Evolutionary conservation across 2,888 invertebrate species (phyloP), one percentile per base, ranked within the genome.

Genomic region (Drosophila neonasuta): DNA sequence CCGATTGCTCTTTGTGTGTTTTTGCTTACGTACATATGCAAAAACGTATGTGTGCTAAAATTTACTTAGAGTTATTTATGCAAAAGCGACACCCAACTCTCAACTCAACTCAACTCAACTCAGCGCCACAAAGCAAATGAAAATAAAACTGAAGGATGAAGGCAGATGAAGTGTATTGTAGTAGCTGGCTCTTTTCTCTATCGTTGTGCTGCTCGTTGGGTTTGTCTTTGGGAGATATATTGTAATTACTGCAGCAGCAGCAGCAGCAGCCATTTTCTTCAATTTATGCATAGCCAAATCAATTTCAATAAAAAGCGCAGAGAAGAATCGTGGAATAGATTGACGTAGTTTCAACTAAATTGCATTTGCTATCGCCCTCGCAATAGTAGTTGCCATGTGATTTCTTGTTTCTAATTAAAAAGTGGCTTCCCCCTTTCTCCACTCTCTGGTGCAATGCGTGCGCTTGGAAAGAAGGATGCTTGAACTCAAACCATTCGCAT

Each of bases 21-120:
- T 24, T 24, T 24, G n/a, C 30, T 4, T 13, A 15, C 9, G 30
- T 13, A 8, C 7, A 8, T 11, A 0, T 10, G 24, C 20, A 24
- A 24, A 24, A 45, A 46, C 32, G 58, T 50, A 54, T 69, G 61
- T 75, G 71, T 67, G 67, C 67, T 77, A 73, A 81, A 80, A 81
- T 83, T 86, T 84, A 80, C 83, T 81, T 84, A 81, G 74, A 81
- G 84, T 86, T 84, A 86, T 84, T 84, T 84, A 86, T 86, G 84
- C 84, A 81, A 76, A 68, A 71, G 41, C 52, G 61, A 59, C 77
- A 75, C 56, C 74, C 73, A 67, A 67, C 48, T 20, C 17, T 24
- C 24, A 24, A 24, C n/a, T 49, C 39, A 10, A 29, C 49, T 29
- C 13, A 30, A 10, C 10, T 10, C 34, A 10, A 11, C 36, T 24